Evolutionary conservation across 2,113 vertebrate species (phyloP).

Genomic region (Nothobranchius kuhntae): DNA sequence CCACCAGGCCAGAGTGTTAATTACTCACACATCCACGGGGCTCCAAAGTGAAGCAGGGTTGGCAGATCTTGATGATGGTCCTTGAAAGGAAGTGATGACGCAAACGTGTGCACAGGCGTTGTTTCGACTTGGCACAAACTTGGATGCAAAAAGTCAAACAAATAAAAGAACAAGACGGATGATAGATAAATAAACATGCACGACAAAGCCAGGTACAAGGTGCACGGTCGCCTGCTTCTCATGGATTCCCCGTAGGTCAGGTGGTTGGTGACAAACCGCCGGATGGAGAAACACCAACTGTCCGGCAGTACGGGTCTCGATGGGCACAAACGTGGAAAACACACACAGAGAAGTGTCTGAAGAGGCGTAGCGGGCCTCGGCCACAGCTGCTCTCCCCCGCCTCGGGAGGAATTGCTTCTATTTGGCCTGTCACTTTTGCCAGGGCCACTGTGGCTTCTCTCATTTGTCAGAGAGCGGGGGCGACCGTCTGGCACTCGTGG

Average conservation of each 20-base stretch:
- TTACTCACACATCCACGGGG: conserved; percentile 54
- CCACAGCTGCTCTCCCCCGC: conserved; percentile 81
- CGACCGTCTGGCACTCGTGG: conserved; percentile 75
- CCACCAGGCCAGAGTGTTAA: conserved; percentile 64
- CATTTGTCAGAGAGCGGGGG: conserved; percentile 76
- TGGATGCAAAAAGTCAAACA: not conserved
- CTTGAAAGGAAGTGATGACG: conserved; percentile 21
- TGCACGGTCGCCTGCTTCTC: conserved; percentile 36
- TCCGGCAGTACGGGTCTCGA: conserved; percentile 62
- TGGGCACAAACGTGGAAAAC: conserved; percentile 11
- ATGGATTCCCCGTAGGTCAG: conserved; percentile 63
- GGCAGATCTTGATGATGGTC: conserved; percentile 21
- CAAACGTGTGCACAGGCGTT: not conserved
- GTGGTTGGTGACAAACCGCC: conserved; percentile 32
- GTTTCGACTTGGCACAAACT: not conserved
- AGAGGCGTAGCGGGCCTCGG: conserved; percentile 74
- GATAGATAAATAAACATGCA: too few relatives aligned
- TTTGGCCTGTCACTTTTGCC: conserved; percentile 81
- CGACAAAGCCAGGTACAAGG: conserved; percentile 30
- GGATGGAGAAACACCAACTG: conserved; percentile 71
- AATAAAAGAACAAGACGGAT: not conserved
- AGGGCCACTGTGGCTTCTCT: conserved; percentile 81
- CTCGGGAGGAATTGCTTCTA: conserved; percentile 86
- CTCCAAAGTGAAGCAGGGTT: conserved; percentile 31
- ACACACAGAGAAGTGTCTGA: conserved; percentile 52